Evolutionary conservation across 2,113 vertebrate species (phyloP).

Genomic region (Hoplias malabaricus): DNA sequence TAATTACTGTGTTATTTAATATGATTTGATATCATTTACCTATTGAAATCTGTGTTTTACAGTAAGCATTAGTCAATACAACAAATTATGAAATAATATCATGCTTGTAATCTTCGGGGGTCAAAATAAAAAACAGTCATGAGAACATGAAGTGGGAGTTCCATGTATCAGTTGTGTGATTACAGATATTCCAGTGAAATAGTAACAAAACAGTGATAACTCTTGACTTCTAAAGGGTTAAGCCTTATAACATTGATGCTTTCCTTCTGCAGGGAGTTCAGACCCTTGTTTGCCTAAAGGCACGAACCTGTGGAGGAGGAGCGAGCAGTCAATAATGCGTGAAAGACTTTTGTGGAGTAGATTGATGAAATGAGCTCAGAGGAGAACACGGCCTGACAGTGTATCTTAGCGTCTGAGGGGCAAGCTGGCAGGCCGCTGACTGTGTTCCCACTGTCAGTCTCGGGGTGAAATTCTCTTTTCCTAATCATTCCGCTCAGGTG

Average conservation of each 20-base stretch:
- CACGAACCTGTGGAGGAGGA: background rate
- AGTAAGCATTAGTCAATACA: no score
- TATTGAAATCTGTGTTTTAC: no score
- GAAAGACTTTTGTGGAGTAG: conserved; percentile 14
- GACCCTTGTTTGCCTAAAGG: conserved; percentile 18
- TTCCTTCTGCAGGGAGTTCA: conserved; percentile 9
- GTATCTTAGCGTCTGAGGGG: conserved; percentile 12
- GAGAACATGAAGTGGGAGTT: no score
- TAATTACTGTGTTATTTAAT: no score
- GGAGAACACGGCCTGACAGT: conserved; percentile 17
- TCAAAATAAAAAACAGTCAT: no score
- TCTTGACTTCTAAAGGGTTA: conserved; percentile 12
- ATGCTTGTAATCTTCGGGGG: no score
- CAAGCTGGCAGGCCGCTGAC: background rate
- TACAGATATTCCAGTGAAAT: no score
- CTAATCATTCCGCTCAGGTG: background rate
- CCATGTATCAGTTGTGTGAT: no score
- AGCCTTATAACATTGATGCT: background rate
- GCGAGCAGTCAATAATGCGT: conserved; percentile 21
- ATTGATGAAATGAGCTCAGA: conserved; percentile 34
- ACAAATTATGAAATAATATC: no score
- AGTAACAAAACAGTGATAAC: background rate
- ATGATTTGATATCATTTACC: no score
- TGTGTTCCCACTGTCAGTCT: background rate
- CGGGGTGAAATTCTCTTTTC: background rate